Conservation (phyloP, 2,888 invertebrate species). For the Lasioglossum oenotherae region DNA sequence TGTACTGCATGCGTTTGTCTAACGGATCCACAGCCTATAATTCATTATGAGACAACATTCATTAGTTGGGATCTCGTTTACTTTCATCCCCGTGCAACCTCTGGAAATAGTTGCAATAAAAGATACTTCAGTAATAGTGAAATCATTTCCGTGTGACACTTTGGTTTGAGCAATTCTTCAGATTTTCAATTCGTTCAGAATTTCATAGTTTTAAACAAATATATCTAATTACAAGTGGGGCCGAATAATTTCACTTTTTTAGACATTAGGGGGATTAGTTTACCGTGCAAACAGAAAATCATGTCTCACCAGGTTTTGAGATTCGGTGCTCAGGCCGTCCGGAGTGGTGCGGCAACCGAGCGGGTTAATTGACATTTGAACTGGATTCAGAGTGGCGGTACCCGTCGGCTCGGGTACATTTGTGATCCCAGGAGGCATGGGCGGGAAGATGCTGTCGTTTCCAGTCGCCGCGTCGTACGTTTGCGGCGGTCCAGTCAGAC, state of each 20-base stretch:
- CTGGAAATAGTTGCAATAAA: neutral
- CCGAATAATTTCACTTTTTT: neutral
- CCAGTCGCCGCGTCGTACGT: conserved; percentile 28
- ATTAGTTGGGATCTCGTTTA: neutral
- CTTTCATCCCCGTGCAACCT: neutral
- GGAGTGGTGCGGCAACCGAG: conserved; percentile 63
- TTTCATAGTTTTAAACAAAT: neutral
- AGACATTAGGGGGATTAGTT: neutral
- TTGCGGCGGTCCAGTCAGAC: conserved; percentile 25
- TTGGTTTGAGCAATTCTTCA: too few relatives aligned
- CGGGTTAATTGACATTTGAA: conserved; percentile 79
- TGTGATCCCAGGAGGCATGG: conserved; percentile 59
- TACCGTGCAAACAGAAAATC: neutral
- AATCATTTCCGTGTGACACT: too few relatives aligned
- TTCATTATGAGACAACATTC: neutral
- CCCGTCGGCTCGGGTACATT: conserved; percentile 79
- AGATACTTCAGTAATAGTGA: too few relatives aligned
- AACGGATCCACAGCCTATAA: conserved; percentile 56
- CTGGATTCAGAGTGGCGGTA: conserved; percentile 80
- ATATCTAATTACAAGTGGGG: neutral
- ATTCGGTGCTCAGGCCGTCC: conserved; percentile 79
- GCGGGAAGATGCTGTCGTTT: conserved; percentile 44
- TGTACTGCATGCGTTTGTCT: conserved; percentile 84
- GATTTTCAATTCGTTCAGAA: too few relatives aligned
- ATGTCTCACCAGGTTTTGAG: conserved; percentile 78